Evolutionary conservation across 2,888 invertebrate genomes (phyloP).

Genomic region (Cataglyphis livida): DNA sequence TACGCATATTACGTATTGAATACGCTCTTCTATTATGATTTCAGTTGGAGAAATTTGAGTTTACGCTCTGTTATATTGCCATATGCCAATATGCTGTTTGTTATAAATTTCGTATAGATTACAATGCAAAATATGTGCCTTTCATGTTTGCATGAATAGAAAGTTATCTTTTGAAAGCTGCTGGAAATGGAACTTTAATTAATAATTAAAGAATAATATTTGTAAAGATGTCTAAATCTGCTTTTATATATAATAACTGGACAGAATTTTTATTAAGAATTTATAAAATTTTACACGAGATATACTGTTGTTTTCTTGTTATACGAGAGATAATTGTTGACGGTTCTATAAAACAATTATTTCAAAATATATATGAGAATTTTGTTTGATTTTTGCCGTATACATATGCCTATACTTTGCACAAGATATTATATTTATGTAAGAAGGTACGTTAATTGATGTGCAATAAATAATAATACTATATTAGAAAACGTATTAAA

Average conservation of each 20-base stretch:
- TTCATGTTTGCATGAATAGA: background rate
- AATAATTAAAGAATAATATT: constrained; percentile 4
- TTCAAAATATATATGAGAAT: background rate
- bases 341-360: background rate
- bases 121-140: background rate
- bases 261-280: background rate
- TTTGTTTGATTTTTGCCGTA: background rate
- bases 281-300: background rate
- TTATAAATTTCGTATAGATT: constrained; percentile 10
- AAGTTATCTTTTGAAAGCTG: background rate
- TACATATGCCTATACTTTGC: background rate
- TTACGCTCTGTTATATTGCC: background rate
- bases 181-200: background rate
- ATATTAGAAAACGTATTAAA: background rate
- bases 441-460: background rate
- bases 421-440: background rate
- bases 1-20: background rate
- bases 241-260: background rate
- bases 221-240: background rate
- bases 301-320: background rate
- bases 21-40: constrained; percentile 18
- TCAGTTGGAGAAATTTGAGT: constrained; percentile 12
- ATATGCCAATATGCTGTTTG: background rate
- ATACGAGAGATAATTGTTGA: background rate
- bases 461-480: background rate